phyloP scores from a whole-genome alignment of 2,888 invertebrate genomes.

The Lapara coniferarum region DNA sequence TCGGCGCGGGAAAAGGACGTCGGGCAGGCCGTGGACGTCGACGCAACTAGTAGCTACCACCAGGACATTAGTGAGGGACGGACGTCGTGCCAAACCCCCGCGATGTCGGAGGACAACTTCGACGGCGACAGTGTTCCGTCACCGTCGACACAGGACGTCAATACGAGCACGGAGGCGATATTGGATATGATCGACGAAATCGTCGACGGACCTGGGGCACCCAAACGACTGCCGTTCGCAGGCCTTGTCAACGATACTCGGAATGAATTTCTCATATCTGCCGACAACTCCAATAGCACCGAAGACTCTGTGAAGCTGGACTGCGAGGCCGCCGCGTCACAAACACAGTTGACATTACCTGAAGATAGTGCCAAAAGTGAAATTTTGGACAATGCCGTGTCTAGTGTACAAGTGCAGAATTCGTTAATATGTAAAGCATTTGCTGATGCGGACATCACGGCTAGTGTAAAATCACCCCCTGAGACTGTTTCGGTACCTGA shows the following conservation, averaged over 20 bases:
- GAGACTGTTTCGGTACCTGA: conserved; percentile 12
- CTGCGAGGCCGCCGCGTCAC: conserved; percentile 29
- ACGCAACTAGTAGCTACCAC: conserved; percentile 69
- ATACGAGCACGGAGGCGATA: conserved; percentile 80
- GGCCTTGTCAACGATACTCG: neutral
- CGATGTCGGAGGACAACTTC: conserved; percentile 76
- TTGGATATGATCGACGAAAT: conserved; percentile 82
- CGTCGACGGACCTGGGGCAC: conserved; percentile 75
- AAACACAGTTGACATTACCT: conserved; percentile 5
- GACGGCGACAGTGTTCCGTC: conserved; percentile 78
- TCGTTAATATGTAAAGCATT: conserved; percentile 10
- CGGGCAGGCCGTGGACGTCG: conserved; percentile 71
- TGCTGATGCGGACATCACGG: neutral
- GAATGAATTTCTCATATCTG: neutral
- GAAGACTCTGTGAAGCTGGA: conserved; percentile 28
- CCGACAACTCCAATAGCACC: neutral
- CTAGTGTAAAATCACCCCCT: neutral
- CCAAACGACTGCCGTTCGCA: conserved; percentile 62
- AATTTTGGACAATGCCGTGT: neutral
- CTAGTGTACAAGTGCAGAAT: conserved; percentile 24
- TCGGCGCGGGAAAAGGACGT: conserved; percentile 82
- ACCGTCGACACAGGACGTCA: conserved; percentile 75
- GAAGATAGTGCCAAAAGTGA: conserved; percentile 32
- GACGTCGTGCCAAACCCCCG: conserved; percentile 64
- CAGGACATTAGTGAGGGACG: conserved; percentile 64